Conservation (phyloP, 35 echinoderm and acorn worm species). For the Strongylocentrotus purpuratus region DNA sequence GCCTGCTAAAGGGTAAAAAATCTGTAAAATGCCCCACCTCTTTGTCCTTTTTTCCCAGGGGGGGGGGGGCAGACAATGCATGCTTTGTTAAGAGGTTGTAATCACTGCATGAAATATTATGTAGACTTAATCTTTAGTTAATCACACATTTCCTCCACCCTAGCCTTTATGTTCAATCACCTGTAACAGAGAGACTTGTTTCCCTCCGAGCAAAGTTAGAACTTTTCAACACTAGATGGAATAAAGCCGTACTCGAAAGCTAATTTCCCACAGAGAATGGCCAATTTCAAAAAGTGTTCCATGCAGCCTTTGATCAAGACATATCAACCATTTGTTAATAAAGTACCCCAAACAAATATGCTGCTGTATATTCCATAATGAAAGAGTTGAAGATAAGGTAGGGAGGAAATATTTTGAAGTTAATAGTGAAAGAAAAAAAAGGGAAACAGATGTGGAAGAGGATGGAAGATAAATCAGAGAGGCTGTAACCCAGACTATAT, state of each 20-base stretch:
- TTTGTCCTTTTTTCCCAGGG: not conserved
- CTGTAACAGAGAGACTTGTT: not conserved
- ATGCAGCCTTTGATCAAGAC: not conserved
- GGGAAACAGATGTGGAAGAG: not conserved
- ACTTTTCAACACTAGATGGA: not conserved
- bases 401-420: not conserved
- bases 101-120: not conserved
- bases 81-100: not conserved
- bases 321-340: not conserved
- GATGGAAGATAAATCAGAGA: not conserved
- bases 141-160: not conserved
- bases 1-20: no score
- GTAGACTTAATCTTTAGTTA: slow-evolving; percentile 12
- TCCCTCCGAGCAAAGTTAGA: not conserved
- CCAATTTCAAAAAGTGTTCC: not conserved
- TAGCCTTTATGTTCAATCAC: not conserved
- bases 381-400: not conserved
- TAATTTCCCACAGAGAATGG: not conserved
- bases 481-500: not conserved
- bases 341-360: not conserved
- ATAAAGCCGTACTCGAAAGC: not conserved
- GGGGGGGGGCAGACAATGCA: not conserved
- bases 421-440: not conserved
- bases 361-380: not conserved
- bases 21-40: no score